Evolutionary conservation across 1,140 invertebrate genomes (phyloP), one percentile per base, ranked within the genome.

Genomic region (Cherax destructor): DNA sequence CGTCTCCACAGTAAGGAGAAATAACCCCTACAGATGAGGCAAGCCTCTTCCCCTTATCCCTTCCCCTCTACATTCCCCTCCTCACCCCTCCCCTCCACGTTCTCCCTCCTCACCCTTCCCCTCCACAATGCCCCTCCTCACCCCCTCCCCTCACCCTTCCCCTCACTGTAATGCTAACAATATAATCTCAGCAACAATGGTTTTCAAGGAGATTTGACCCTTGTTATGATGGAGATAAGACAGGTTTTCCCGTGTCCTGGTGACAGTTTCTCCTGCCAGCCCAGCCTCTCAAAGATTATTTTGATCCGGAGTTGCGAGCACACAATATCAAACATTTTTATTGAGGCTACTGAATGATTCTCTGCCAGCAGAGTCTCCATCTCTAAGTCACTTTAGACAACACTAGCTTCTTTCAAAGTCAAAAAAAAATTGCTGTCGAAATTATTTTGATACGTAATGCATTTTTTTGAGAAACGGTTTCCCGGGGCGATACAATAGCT

Each of bases 171-270:
- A 74, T 84, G 83, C 65, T 84, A 84, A 84, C 83, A 86, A 50
- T 77, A 86, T 86, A 78, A 86, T 86, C 84, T 86, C 56, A 24
- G 84, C 74, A 50, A 86, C 84, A 86, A 77, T 78, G 74, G 74
- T 56, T 56, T 56, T 76, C 72, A 86, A 78, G 72, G 74, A 78
- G 74, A 76, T 86, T 86, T 86, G 72, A 74, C 56, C 84, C n/a
- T 78, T 86, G 72, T 76, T 41, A 78, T 77, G 72, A 77, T 52
- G 49, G 76, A 84, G 84, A 86, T 86, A 86, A 77, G 84, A 74
- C 84, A 86, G 21, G 84, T 86, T 77, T 86, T 77, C 72, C 84
- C 74, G 21, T 30, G 59, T n/a, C 30, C 83, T 30, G 30, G 30
- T 74, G 69, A 74, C 69, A 74, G 49, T 49, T 7, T 24, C 21